A percentile compares a stretch with the other conserved stretches of the same genome.
Evolutionary conservation across 2,888 invertebrate genomes (phyloP).

Genomic region (Vesta saturnalis): DNA sequence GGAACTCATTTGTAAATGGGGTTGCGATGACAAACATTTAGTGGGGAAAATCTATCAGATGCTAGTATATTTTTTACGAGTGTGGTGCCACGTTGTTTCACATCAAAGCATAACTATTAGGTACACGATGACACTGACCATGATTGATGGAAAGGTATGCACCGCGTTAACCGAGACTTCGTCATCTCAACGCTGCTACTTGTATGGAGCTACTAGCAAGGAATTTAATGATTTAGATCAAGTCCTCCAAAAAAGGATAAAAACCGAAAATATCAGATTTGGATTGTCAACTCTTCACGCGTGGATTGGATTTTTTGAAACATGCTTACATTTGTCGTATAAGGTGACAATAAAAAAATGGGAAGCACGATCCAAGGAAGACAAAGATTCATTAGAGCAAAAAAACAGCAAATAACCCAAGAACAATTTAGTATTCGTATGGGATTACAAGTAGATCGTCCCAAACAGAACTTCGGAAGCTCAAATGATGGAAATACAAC

Average conservation of each 20-base stretch:
- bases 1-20: too few species aligned
- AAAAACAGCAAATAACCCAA: background rate
- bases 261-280: constrained; percentile 3
- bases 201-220: constrained; percentile 3
- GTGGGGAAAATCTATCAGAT: too few species aligned
- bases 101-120: too few species aligned
- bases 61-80: too few species aligned
- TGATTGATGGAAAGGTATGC: constrained; percentile 17
- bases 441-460: background rate
- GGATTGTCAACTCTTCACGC: constrained; percentile 21
- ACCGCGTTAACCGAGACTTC: constrained; percentile 8
- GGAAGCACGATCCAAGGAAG: background rate
- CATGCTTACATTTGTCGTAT: constrained; percentile 19
- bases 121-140: too few species aligned
- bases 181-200: constrained; percentile 4
- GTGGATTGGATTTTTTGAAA: constrained; percentile 30
- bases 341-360: constrained; percentile 4
- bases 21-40: too few species aligned
- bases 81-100: too few species aligned
- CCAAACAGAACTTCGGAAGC: background rate
- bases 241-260: background rate
- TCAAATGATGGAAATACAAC: constrained; percentile 15
- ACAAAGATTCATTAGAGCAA: background rate
- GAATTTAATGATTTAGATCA: constrained; percentile 20
- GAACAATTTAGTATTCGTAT: background rate